Evolutionary conservation across 2,888 invertebrate genomes (phyloP).

Genomic region (Acanthosepion pharaonis): DNA sequence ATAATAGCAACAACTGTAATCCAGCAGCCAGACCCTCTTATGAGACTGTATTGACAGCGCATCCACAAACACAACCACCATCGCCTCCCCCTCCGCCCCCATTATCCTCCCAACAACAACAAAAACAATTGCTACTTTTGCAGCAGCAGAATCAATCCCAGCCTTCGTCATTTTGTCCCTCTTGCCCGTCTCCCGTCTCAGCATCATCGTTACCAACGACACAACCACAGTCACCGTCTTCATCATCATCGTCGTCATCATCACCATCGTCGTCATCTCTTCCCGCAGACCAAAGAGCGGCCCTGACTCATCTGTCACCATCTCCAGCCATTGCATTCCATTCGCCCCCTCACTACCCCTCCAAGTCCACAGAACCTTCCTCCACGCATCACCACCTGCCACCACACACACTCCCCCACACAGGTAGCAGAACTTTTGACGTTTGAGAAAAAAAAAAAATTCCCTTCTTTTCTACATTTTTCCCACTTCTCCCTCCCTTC

Average conservation of each 20-base stretch:
- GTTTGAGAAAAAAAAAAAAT: background rate
- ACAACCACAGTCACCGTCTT: background rate
- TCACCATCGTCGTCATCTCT: background rate
- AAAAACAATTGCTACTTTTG: constrained; percentile 16
- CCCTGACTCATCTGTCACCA: background rate
- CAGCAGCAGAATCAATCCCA: background rate
- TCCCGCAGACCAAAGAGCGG: constrained; percentile 44
- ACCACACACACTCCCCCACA: background rate
- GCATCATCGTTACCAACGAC: background rate
- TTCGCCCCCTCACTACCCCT: background rate
- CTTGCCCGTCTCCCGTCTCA: background rate
- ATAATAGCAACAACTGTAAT: background rate
- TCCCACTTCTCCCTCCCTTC: background rate
- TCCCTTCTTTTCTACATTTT: background rate
- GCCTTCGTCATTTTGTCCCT: constrained; percentile 35
- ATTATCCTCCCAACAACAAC: background rate
- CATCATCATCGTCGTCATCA: background rate
- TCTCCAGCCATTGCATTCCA: constrained; percentile 47
- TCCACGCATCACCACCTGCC: background rate
- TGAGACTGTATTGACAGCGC: constrained; percentile 39
- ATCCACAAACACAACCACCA: background rate
- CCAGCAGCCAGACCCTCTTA: constrained; percentile 11
- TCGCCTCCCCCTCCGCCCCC: background rate
- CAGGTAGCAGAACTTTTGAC: constrained; percentile 10
- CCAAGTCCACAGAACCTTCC: background rate